Base-by-base conservation (phyloP, 2,113 vertebrate species). In the Crotalus viridis region DNA sequence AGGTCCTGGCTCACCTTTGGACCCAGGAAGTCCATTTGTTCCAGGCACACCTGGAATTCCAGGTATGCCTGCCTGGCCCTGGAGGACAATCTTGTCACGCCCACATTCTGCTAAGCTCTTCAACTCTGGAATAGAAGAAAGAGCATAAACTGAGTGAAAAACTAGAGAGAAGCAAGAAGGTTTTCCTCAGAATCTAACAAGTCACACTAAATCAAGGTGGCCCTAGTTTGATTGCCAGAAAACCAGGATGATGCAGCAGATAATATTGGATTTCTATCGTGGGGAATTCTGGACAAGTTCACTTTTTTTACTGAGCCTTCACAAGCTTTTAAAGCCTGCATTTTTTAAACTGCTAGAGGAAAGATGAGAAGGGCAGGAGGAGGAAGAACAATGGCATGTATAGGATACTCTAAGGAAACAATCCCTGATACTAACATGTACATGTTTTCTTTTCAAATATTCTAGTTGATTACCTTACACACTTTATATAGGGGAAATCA, bases 41-140 rank as follows among this genome's bases (percentile, higher is more conserved):
- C 93, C 93, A 1, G 93, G 93, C 33, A 90, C 22, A 3, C 93
- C 93, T 9, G 93, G 93, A 26, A 94, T 85, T 85, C 93, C 93
- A 54, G 93, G 93, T 28, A 52, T 86, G 7, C 93, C 93, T 48
- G 93, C 64, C 46, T 90, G 91, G 51, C 89, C 86, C 56, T 93
- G 93, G 48, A 94, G 3, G 54, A 94, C 46, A 21, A 46, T n/a
- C 24, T 26, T 91, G 56, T 86, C 57, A 15, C 22, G 1, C 17
- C 90, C 87, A 24, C 93, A 91, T 33, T 91, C 69, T 6, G 69
- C 89, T 55, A 89, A 61, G 46, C 56, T 55, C 48, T 87, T 90
- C 85, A 92, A 51, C 24, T 92, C 93, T 94, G 88, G 55, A 92
- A 92, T 2, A 85, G 69, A 33, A 28, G 39, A 85, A 89, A 10